Evolutionary conservation across 2,888 invertebrate genomes (phyloP).

Genomic region (Leptinotarsa rubiginosa): DNA sequence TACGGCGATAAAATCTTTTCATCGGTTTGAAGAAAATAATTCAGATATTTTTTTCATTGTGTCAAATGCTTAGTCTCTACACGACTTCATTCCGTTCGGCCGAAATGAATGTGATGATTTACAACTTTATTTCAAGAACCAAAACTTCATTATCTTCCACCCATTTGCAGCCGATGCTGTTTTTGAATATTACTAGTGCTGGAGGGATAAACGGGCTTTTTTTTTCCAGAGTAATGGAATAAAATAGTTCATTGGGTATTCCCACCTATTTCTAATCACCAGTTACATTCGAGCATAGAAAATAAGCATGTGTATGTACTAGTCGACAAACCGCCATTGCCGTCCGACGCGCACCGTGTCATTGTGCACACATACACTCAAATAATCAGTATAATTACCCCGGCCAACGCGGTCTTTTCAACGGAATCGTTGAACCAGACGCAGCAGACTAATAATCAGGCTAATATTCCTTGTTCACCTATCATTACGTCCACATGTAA

Average conservation of each 20-base stretch:
- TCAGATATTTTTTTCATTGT: too few relatives aligned
- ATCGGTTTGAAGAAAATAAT: too few relatives aligned
- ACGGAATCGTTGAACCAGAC: slow-evolving; percentile 27
- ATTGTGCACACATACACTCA: slow-evolving; percentile 27
- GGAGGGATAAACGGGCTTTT: too few relatives aligned
- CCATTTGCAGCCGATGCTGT: too few relatives aligned
- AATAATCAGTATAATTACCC: slow-evolving; percentile 30
- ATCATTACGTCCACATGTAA: slow-evolving; percentile 20
- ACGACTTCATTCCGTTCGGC: too few relatives aligned
- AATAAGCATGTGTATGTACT: slow-evolving; percentile 31
- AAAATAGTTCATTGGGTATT: not conserved
- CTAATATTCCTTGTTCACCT: slow-evolving; percentile 27
- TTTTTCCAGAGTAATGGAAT: not conserved
- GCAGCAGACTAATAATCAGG: slow-evolving; percentile 28
- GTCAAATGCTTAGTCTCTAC: too few relatives aligned
- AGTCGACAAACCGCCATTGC: slow-evolving; percentile 33
- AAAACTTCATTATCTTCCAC: too few relatives aligned
- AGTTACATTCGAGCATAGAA: slow-evolving; percentile 9
- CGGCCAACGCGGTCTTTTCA: slow-evolving; percentile 28
- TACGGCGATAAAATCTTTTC: too few relatives aligned
- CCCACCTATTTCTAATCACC: not conserved
- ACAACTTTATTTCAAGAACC: too few relatives aligned
- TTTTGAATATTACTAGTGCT: too few relatives aligned
- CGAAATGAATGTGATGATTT: too few relatives aligned
- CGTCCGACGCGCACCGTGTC: slow-evolving; percentile 30